Conservation (phyloP, 2,888 invertebrate genomes). For the Syritta pipiens region DNA sequence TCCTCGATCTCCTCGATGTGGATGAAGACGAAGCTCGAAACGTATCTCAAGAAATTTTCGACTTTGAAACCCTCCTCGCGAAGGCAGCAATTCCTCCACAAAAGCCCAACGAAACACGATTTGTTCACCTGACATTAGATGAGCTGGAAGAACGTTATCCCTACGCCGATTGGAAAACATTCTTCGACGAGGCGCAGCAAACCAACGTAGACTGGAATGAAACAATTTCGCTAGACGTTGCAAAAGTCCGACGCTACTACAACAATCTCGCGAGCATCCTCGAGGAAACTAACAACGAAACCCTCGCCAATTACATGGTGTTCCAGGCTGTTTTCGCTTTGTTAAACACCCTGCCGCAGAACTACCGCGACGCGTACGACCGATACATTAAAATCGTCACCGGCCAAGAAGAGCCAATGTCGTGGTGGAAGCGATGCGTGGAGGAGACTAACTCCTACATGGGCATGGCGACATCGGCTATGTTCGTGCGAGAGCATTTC, state of each 20-base stretch:
- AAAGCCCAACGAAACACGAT: conserved; percentile 30
- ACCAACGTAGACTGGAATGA: background rate
- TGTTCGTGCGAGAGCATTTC: conserved; percentile 81
- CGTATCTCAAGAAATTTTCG: conserved; percentile 64
- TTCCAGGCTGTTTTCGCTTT: conserved; percentile 60
- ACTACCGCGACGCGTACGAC: conserved; percentile 42
- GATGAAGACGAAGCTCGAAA: conserved; percentile 32
- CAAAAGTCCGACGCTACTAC: conserved; percentile 78
- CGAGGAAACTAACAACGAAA: conserved; percentile 26
- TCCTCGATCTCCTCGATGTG: conserved; percentile 49
- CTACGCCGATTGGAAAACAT: conserved; percentile 62
- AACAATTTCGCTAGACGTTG: conserved; percentile 78
- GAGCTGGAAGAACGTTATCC: conserved; percentile 36
- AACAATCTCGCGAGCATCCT: conserved; percentile 53
- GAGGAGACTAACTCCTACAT: conserved; percentile 90
- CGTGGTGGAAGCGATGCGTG: conserved; percentile 93
- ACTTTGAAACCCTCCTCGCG: conserved; percentile 70
- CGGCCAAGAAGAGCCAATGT: conserved; percentile 90
- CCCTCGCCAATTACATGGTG: conserved; percentile 69
- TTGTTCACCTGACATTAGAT: conserved; percentile 26
- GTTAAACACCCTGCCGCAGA: conserved; percentile 24
- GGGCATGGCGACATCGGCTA: conserved; percentile 84
- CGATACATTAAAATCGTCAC: conserved; percentile 85
- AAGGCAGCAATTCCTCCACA: conserved; percentile 60
- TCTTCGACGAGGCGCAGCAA: conserved; percentile 43